phyloP scores from a whole-genome alignment of 1,140 invertebrate genomes.

The Aricia agestis region DNA sequence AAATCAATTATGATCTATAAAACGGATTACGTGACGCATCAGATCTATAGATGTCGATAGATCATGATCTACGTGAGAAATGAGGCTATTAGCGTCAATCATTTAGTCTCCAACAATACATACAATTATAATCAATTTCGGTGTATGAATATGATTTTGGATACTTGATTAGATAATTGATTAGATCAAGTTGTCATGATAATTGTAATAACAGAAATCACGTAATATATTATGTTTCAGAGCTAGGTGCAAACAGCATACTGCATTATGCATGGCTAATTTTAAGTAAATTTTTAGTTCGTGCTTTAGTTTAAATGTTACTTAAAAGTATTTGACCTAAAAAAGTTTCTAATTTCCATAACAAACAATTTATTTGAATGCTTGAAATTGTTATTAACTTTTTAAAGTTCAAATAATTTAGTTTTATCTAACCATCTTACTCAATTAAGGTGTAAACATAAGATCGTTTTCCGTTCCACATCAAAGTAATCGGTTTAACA shows the following conservation, averaged over 20 bases:
- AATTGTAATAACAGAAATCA: neutral
- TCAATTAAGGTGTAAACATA: too few species aligned
- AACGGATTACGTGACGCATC: conserved; percentile 5
- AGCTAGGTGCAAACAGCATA: too few species aligned
- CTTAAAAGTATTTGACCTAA: too few species aligned
- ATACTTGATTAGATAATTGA: neutral
- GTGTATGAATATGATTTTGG: conserved; percentile 21
- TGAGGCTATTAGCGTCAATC: conserved; percentile 31
- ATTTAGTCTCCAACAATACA: conserved; percentile 18
- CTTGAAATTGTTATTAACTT: neutral
- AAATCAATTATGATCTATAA: neutral
- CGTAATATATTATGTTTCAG: too few species aligned
- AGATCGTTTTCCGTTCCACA: neutral
- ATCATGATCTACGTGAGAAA: conserved; percentile 25
- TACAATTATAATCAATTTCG: conserved; percentile 25
- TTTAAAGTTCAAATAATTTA: neutral
- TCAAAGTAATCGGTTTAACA: neutral
- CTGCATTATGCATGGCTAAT: too few species aligned
- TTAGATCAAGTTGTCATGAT: neutral
- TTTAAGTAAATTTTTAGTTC: too few species aligned
- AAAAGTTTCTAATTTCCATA: too few species aligned
- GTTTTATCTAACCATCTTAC: too few species aligned
- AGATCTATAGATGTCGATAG: neutral
- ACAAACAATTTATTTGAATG: too few species aligned
- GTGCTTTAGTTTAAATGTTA: too few species aligned